These are phyloP conservation scores for Autographa gamma DNA, from an alignment of 2,888 invertebrate species.

Conservation along the genomic window DNA sequence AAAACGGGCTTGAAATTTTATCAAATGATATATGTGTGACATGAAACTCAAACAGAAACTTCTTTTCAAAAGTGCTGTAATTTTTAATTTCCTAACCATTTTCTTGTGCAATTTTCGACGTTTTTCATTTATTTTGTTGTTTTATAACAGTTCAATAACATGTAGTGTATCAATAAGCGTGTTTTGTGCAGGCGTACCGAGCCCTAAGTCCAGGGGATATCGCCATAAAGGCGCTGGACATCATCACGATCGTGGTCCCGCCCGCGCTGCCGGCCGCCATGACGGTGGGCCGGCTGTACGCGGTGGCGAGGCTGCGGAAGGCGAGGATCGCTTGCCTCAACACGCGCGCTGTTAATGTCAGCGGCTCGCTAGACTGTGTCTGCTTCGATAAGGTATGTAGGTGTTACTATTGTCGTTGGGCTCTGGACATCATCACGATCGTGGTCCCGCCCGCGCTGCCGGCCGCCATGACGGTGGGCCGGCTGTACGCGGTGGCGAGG, in stretches of 20 bases:
- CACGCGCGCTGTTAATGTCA: conserved; percentile 97
- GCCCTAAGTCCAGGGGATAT: conserved; percentile 90
- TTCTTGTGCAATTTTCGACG: too few relatives aligned
- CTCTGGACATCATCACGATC: conserved; percentile 97
- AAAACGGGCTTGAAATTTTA: too few relatives aligned
- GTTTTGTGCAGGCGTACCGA: conserved; percentile 87
- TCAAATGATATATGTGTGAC: too few relatives aligned
- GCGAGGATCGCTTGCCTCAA: conserved; percentile 96
- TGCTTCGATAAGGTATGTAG: conserved; percentile 97
- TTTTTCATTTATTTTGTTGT: too few relatives aligned
- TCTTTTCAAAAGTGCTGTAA: too few relatives aligned
- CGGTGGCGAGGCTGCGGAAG: conserved; percentile 94
- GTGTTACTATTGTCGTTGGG: too few relatives aligned
- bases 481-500: conserved; percentile 96
- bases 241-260: conserved; percentile 98
- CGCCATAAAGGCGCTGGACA: conserved; percentile 94
- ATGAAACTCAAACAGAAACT: too few relatives aligned
- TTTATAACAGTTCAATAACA: too few relatives aligned
- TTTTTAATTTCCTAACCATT: too few relatives aligned
- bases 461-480: conserved; percentile 98
- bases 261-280: conserved; percentile 98
- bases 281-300: conserved; percentile 98
- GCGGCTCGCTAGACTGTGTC: conserved; percentile 96
- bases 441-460: conserved; percentile 98
- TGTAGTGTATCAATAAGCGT: too few relatives aligned